Evolutionary conservation across 2,888 invertebrate species (phyloP).

Genomic region (Eudemis profundana): DNA sequence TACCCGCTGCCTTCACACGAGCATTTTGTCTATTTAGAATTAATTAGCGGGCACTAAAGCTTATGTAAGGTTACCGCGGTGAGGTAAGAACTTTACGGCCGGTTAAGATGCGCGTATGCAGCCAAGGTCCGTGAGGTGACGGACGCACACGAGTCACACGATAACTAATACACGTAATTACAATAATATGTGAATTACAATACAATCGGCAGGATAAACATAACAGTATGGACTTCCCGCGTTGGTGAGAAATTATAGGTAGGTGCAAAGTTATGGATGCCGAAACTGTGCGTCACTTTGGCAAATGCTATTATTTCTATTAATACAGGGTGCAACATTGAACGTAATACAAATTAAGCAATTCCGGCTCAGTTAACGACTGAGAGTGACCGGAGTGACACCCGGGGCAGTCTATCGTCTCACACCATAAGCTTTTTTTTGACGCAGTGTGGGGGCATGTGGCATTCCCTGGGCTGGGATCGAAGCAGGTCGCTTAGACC

Average conservation of each 20-base stretch:
- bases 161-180: background rate
- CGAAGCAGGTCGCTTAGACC: too few relatives aligned
- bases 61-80: constrained; percentile 25
- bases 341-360: too few relatives aligned
- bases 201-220: constrained; percentile 5
- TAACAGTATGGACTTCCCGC: constrained; percentile 6
- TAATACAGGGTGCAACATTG: too few relatives aligned
- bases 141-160: background rate
- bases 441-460: too few relatives aligned
- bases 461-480: too few relatives aligned
- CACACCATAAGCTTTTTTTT: too few relatives aligned
- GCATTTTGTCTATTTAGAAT: constrained; percentile 15
- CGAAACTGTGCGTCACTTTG: background rate
- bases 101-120: background rate
- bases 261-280: background rate
- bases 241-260: background rate
- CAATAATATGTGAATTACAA: background rate
- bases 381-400: too few relatives aligned
- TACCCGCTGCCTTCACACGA: constrained; percentile 10
- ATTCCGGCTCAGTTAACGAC: too few relatives aligned
- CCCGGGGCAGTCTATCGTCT: too few relatives aligned
- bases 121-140: background rate
- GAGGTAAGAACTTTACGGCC: constrained; percentile 14
- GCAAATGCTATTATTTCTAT: background rate
- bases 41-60: constrained; percentile 21